Base-by-base conservation (phyloP, 1,140 invertebrate species). In the Brachionus calyciflorus region DNA sequence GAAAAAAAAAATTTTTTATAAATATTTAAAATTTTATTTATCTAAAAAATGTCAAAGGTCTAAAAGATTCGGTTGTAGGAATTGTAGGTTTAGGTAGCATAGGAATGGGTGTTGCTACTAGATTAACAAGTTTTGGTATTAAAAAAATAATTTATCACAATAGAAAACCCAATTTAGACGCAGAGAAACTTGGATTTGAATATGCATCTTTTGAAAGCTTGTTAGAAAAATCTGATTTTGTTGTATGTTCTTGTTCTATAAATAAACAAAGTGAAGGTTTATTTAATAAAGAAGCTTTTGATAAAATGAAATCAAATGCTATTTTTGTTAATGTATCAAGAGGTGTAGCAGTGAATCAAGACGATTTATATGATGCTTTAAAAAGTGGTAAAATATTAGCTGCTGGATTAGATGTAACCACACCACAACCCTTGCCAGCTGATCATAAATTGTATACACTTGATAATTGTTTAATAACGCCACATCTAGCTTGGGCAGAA, bases 401-500 rank as follows among this genome's bases (percentile, higher is more conserved):
- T 4, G 65, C 65, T 10, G 94, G 93, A 0, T 85, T 98, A 17
- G 95, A 98, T 87, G 94, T 96, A 0, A 96, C 91, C 79, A 90
- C 89, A 26, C 94, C 94, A 0, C 94, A 98, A 84, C 95, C 94
- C 3, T 84, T 97, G 19, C 91, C 93, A 7, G 80, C 89, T 0
- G 89, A 93, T 81, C 90, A 90, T 86, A 89, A 90, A 49, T 86
- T 98, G 6, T 86, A 93, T 2, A 89, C 87, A 75, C 82, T 96
- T 12, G 84, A 89, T 40, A 97, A 97, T 85, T 91, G 90, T 82
- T 90, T 95, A 9, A 84, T 97, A 41, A 82, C 96, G 55, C 94
- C 94, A 4, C 95, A 98, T 82, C 93, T 97, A 81, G 94, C 93
- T n/a, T 95, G 93, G 87, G 93, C 93, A 3, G 89, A 91, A 3